Conservation (phyloP, 2,888 invertebrate genomes). For the Lamellibrachia satsuma region DNA sequence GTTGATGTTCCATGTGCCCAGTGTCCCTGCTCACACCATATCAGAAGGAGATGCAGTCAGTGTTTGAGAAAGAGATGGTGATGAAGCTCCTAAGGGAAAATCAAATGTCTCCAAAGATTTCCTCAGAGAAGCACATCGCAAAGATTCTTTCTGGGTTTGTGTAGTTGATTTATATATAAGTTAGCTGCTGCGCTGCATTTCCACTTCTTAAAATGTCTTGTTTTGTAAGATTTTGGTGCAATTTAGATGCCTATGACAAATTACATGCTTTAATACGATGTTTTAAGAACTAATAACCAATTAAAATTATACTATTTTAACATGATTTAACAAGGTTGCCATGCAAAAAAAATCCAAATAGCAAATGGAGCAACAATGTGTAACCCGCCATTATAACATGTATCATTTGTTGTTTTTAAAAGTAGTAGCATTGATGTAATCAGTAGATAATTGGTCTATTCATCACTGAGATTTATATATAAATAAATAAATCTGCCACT, state of each 20-base stretch:
- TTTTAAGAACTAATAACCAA: too few species aligned
- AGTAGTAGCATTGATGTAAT: too few species aligned
- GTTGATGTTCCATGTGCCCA: not conserved
- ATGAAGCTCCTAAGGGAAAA: conserved; percentile 31
- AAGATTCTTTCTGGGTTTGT: conserved; percentile 17
- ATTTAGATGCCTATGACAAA: too few species aligned
- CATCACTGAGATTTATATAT: not conserved
- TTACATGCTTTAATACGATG: too few species aligned
- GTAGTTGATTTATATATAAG: not conserved
- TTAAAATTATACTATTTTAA: too few species aligned
- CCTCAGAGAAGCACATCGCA: conserved; percentile 14
- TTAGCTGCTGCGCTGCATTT: not conserved
- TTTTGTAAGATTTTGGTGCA: too few species aligned
- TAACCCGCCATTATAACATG: too few species aligned
- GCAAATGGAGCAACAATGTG: too few species aligned
- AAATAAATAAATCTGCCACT: not conserved
- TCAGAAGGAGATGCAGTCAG: conserved; percentile 50
- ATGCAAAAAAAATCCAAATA: too few species aligned
- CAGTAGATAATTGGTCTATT: too few species aligned
- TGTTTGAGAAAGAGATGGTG: conserved; percentile 61
- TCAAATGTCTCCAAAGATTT: not conserved
- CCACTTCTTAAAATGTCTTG: not conserved
- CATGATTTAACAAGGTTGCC: too few species aligned
- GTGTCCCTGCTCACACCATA: conserved; percentile 30
- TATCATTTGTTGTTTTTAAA: too few species aligned